Evolutionary conservation across 2,888 invertebrate species (phyloP).

Genomic region (Seira ritae): DNA sequence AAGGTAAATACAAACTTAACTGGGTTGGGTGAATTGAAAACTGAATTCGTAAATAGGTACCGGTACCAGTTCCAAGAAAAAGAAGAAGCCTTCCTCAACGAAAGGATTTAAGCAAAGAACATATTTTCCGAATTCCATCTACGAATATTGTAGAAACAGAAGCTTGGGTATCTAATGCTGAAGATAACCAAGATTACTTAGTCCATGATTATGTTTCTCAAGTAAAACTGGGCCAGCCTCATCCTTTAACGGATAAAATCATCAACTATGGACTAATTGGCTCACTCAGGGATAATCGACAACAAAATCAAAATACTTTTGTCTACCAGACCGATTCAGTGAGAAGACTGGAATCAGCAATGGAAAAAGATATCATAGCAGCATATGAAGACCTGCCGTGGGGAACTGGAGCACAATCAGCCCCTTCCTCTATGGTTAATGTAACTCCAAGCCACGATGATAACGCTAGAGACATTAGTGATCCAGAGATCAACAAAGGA

Average conservation of each 20-base stretch:
- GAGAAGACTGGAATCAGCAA: conserved; percentile 16
- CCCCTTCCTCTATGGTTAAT: background rate
- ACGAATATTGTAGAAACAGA: conserved; percentile 54
- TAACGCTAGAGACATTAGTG: background rate
- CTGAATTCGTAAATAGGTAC: too few species aligned
- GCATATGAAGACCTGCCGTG: conserved; percentile 31
- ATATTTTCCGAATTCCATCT: conserved; percentile 54
- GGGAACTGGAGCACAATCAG: background rate
- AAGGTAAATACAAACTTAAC: too few species aligned
- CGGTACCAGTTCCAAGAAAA: background rate
- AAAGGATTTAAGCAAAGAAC: background rate
- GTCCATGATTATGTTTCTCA: conserved; percentile 34
- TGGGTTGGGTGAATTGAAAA: too few species aligned
- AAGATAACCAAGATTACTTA: conserved; percentile 25
- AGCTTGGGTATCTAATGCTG: conserved; percentile 41
- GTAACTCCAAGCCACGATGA: background rate
- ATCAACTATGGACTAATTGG: conserved; percentile 48
- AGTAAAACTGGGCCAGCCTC: background rate
- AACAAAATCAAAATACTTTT: conserved; percentile 39
- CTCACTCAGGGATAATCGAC: conserved; percentile 35
- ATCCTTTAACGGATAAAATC: conserved; percentile 4
- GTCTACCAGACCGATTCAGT: conserved; percentile 35
- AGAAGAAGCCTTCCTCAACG: background rate
- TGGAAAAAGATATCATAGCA: conserved; percentile 39
- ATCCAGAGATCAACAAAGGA: background rate